Evolutionary conservation across 2,113 vertebrate genomes (phyloP), one percentile per base, ranked within the genome.

Genomic region (Boulengeromyrus knoepffleri): DNA sequence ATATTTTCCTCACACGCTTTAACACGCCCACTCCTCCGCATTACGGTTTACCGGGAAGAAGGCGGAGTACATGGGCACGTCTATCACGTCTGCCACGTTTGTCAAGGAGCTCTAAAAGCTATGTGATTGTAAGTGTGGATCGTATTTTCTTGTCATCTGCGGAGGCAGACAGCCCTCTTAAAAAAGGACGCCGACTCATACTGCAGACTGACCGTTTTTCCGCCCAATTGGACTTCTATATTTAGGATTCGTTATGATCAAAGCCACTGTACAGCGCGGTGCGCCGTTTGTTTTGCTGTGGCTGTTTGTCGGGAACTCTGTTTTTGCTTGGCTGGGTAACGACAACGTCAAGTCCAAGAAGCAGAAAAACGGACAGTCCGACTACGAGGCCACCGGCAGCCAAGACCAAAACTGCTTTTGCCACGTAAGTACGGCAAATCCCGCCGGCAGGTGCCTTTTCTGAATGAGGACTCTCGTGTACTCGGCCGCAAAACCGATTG

Each of bases 381-480:
- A 49, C 77, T 19, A 49, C 5, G 19, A 39, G 39, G 49, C 90
- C 8, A 5, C 3, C 0, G 92, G 93, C 88, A 90, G 47, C 42
- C 91, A 36, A 80, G 96, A 96, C 84, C 96, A 95, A 88, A 96
- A 94, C 94, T 96, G 96, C 91, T 94, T 96, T 49, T 96, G 96
- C 89, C 96, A 96, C 0, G 95, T 96, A 90, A 94, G 95, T 93
- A 46, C n/a, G 83, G 3, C 39, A 13, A 0, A 7, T 5, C 0
- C 9, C 17, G 15, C 17, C 10, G 1, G 21, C 4, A 27, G n/a
- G 10, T 31, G n/a, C 62, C 85, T n/a, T 10, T 66, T n/a, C 62
- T 27, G n/a, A 31, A 31, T 31, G 62, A 27, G 27, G 62, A 31
- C 10, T 27, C 27, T 56, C 17, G 36, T 2, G 31, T 39, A 27